These are phyloP conservation scores for Galendromus occidentalis DNA, from an alignment of 1,140 invertebrate genomes.

Conservation along the genomic window DNA sequence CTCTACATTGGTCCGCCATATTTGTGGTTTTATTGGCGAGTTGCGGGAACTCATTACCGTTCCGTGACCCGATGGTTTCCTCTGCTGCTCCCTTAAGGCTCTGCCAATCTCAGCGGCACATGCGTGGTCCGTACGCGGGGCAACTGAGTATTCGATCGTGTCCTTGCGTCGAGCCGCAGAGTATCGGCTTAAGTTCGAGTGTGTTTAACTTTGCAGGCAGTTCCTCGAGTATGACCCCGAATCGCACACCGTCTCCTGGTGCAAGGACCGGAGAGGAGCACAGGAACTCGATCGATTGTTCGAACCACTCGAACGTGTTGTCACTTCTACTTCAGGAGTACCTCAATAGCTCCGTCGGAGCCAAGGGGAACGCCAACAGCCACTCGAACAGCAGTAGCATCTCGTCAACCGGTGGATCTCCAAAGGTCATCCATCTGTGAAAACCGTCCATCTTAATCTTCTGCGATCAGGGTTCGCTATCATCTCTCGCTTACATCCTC, in stretches of 20 bases:
- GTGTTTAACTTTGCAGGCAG: neutral
- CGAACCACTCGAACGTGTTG: constrained; percentile 9
- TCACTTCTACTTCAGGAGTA: constrained; percentile 4
- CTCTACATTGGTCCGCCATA: too few species aligned
- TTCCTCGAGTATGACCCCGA: constrained; percentile 4
- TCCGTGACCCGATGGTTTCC: too few species aligned
- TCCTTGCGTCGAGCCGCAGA: too few species aligned
- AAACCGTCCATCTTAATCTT: neutral
- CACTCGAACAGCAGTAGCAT: neutral
- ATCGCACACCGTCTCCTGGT: neutral
- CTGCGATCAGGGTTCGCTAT: too few species aligned
- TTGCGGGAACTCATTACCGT: too few species aligned
- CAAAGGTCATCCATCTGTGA: neutral
- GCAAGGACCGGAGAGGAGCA: neutral
- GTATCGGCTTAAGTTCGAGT: too few species aligned
- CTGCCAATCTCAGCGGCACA: too few species aligned
- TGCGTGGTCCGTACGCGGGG: too few species aligned
- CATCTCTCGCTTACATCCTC: too few species aligned
- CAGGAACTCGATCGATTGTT: neutral
- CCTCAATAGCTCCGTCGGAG: neutral
- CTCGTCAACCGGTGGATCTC: neutral
- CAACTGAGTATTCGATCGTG: too few species aligned
- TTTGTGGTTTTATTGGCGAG: too few species aligned
- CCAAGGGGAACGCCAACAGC: neutral
- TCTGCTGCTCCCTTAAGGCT: too few species aligned